phyloP scores from a whole-genome alignment of 2,797 vertebrate genomes.

The Alauda arvensis region DNA sequence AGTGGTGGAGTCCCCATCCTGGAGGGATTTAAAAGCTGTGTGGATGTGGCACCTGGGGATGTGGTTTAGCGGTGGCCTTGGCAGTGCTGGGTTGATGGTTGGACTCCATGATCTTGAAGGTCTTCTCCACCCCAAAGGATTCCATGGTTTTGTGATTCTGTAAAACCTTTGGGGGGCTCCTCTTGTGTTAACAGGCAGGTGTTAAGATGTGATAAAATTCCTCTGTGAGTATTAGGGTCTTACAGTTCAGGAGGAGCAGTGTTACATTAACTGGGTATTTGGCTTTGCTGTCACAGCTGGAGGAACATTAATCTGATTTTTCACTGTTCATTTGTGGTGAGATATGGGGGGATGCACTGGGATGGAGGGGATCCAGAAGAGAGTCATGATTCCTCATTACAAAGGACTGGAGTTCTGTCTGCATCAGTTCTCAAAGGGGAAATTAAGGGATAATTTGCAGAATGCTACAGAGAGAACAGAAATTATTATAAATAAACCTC shows the following conservation, averaged over 20 bases:
- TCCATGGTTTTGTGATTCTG: not conserved
- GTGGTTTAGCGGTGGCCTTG: not conserved
- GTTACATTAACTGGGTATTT: not conserved
- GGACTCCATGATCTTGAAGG: not conserved
- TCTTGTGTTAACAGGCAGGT: fast-evolving
- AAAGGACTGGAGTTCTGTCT: not conserved
- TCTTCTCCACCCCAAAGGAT: not conserved
- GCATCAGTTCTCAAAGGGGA: not conserved
- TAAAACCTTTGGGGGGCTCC: not conserved
- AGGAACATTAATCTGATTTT: not conserved
- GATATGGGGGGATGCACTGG: not conserved
- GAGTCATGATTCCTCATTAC: not conserved
- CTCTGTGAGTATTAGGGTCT: not conserved
- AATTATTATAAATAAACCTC: not conserved
- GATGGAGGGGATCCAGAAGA: not conserved
- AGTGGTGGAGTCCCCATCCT: not conserved
- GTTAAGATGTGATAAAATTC: not conserved
- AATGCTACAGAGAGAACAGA: not conserved
- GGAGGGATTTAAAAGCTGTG: not conserved
- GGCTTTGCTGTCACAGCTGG: not conserved
- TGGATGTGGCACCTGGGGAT: not conserved
- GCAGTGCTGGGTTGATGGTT: not conserved
- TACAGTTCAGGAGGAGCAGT: not conserved
- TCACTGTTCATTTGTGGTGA: not conserved
- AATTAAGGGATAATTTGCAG: not conserved